Conservation (phyloP, 2,888 invertebrate genomes). For the Volucella bombylans region DNA sequence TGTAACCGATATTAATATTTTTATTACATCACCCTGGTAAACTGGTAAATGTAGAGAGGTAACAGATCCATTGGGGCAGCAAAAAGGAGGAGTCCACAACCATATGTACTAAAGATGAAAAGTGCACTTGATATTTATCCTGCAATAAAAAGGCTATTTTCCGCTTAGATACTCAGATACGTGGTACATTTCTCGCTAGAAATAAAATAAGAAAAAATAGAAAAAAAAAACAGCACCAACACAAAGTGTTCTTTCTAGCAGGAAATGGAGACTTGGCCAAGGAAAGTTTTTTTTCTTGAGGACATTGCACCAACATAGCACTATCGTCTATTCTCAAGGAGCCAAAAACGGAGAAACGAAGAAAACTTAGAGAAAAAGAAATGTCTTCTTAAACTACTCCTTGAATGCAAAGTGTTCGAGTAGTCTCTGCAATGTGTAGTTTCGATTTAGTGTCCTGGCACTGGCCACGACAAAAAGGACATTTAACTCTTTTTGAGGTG, state of each 20-base stretch:
- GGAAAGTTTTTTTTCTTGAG: conserved; percentile 26
- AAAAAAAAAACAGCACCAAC: not conserved
- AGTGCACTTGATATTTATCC: conserved; percentile 56
- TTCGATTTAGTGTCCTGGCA: conserved; percentile 3
- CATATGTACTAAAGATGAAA: not conserved
- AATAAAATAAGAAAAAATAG: not conserved
- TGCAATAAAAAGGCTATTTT: conserved; percentile 57
- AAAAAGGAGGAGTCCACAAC: conserved; percentile 50
- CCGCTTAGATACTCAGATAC: conserved; percentile 44
- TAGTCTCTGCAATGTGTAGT: no score
- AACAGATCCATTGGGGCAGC: conserved; percentile 37
- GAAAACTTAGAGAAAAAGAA: not conserved
- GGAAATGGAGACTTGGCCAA: conserved; percentile 4
- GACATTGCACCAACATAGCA: conserved; percentile 30
- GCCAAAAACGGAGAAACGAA: conserved; percentile 4
- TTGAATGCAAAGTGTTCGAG: conserved; percentile 44
- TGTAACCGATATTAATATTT: conserved; percentile 60
- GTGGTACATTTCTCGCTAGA: conserved; percentile 39
- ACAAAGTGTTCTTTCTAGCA: conserved; percentile 14
- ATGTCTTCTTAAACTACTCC: not conserved
- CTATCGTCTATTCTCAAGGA: conserved; percentile 13
- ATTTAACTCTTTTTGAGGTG: conserved; percentile 24
- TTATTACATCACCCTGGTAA: conserved; percentile 42
- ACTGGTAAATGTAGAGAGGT: conserved; percentile 1
- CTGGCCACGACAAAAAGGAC: conserved; percentile 1